Base-by-base conservation (phyloP, 2,113 vertebrate species). In the Agapornis roseicollis region DNA sequence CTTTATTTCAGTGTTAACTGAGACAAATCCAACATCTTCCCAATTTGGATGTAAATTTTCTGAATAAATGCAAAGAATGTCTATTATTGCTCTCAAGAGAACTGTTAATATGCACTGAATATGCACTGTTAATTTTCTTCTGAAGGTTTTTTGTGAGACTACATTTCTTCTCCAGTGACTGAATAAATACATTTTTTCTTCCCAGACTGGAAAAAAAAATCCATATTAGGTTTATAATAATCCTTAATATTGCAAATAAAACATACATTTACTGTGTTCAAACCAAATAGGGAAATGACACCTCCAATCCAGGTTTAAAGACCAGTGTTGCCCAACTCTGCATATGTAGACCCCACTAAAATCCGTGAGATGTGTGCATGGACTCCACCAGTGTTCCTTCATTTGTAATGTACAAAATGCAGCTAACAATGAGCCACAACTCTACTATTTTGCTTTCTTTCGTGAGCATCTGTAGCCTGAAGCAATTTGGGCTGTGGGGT, bases 41-140 rank as follows among this genome's bases (percentile, higher is more conserved):
- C 6, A 0, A 93, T 95, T 81, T 87, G 80, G 65, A 95, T 92
- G 85, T 93, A 93, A 95, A 96, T 96, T 82, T 85, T 44, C 77
- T 90, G 88, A 96, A 95, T 93, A 95, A 96, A 97, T 95, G 83
- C 86, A 89, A 96, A 93, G 77, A 93, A 87, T 82, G 63, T 81
- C 90, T 94, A 41, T 95, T 89, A 87, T 5, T 82, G 73, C 66
- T 96, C 92, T 94, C 92, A 77, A 61, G 94, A 93, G 90, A 81
- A 47, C 79, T 81, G 70, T 79, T 95, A 93, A 79, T 89, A 76
- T 72, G 73, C 63, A 76, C 52, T n/a, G 31, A 92, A 81, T 92
- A 79, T 76, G 73, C 53, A 65, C 61, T 35, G 33, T 58, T 58
- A 46, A 50, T 94, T 94, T 94, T 93, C 80, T 76, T 87, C 90